Evolutionary conservation across 2,113 vertebrate species (phyloP).

Genomic region (Mobula birostris): DNA sequence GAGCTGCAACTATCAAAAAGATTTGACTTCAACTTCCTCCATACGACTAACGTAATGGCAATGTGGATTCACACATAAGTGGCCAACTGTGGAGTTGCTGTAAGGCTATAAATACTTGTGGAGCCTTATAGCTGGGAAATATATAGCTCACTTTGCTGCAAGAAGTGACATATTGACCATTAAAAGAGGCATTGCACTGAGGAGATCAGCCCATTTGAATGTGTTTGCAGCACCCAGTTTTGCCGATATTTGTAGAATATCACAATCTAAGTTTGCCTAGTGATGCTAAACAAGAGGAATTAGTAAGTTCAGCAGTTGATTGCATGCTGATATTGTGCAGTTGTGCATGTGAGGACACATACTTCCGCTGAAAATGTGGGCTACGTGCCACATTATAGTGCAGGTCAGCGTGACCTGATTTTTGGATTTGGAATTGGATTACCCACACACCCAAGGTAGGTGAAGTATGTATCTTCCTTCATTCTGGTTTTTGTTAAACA

Average conservation of each 20-base stretch:
- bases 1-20: no score
- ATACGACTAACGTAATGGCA: background rate
- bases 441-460: no score
- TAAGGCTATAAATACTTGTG: background rate
- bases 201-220: background rate
- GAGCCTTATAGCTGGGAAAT: background rate
- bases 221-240: background rate
- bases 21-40: background rate
- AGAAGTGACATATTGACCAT: no score
- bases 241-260: background rate
- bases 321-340: background rate
- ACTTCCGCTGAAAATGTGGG: no score
- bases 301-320: background rate
- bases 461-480: no score
- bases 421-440: no score
- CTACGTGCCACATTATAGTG: no score
- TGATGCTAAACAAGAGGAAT: background rate
- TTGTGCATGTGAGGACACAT: no score
- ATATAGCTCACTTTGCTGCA: background rate
- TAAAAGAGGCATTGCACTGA: background rate
- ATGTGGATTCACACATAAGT: background rate
- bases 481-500: no score
- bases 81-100: background rate
- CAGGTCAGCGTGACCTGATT: no score
- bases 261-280: background rate